Percentiles rank a stretch among this genome's conserved stretches.
phyloP scores from a whole-genome alignment of 2,888 invertebrate genomes.

The Aromia moschata region DNA sequence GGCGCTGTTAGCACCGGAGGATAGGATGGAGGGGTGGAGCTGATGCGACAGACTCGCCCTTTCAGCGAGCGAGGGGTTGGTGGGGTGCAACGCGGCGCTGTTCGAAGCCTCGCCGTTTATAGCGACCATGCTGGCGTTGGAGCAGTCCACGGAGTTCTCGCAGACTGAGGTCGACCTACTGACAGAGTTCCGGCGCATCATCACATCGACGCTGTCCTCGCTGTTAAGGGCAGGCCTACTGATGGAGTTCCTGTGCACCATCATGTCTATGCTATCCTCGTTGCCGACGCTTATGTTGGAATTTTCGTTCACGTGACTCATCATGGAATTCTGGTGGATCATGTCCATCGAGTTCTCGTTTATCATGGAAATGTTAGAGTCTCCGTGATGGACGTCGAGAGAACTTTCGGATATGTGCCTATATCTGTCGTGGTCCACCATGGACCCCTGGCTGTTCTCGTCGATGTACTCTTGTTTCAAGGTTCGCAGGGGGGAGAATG shows the following conservation, averaged over 20 bases:
- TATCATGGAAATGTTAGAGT: conserved; percentile 62
- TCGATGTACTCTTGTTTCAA: conserved; percentile 77
- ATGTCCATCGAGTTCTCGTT: conserved; percentile 66
- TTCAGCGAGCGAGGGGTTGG: conserved; percentile 31
- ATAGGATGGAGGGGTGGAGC: conserved; percentile 17
- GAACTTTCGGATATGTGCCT: conserved; percentile 61
- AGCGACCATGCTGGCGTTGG: conserved; percentile 47
- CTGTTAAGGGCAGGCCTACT: conserved; percentile 46
- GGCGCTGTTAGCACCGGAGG: conserved; percentile 4
- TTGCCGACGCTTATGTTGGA: conserved; percentile 56
- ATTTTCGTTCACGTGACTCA: conserved; percentile 54
- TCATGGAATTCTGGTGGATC: conserved; percentile 52
- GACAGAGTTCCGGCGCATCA: conserved; percentile 48
- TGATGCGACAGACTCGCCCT: conserved; percentile 34
- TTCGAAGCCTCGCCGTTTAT: conserved; percentile 51
- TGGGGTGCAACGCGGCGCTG: conserved; percentile 41
- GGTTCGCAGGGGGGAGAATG: conserved; percentile 65
- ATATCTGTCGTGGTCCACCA: conserved; percentile 60
- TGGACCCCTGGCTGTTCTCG: conserved; percentile 76
- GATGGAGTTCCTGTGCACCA: conserved; percentile 49
- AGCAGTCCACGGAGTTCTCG: conserved; percentile 57
- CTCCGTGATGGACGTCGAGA: conserved; percentile 61
- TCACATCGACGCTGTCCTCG: conserved; percentile 54
- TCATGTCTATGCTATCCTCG: conserved; percentile 55
- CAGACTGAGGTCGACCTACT: conserved; percentile 39